A percentile compares a stretch with the other conserved stretches of the same genome.
phyloP scores from a whole-genome alignment of 2,797 vertebrate species.

The Micrastur ruficollis region DNA sequence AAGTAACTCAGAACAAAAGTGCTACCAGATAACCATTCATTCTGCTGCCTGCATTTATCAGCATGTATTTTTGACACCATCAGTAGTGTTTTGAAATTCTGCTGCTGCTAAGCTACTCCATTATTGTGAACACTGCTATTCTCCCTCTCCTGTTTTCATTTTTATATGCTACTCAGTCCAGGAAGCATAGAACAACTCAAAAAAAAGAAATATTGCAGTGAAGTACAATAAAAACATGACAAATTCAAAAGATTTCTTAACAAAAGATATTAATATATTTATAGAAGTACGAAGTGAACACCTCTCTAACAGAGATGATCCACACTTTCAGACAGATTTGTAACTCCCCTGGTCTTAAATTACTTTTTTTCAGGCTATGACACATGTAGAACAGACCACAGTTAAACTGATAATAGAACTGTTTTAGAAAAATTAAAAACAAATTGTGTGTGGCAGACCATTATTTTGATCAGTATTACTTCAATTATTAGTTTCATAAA shows the following conservation, averaged over 20 bases:
- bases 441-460: constrained; percentile 19
- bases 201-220: background rate
- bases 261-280: background rate
- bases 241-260: background rate
- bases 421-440: constrained; percentile 66
- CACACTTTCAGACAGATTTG: background rate
- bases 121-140: background rate
- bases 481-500: constrained; percentile 8
- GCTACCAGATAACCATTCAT: background rate
- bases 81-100: background rate
- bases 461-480: constrained; percentile 26
- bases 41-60: background rate
- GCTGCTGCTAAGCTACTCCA: background rate
- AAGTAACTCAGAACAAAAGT: background rate
- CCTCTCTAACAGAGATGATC: background rate
- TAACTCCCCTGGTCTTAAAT: background rate
- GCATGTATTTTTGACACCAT: background rate
- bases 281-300: background rate
- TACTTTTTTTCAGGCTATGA: background rate
- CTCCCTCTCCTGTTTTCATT: background rate
- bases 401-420: constrained; percentile 12
- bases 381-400: background rate
- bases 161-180: background rate
- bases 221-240: background rate
- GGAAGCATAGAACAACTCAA: background rate